These are phyloP conservation scores for Hypomesus transpacificus DNA, from an alignment of 2,113 vertebrate species.

Conservation along the genomic window DNA sequence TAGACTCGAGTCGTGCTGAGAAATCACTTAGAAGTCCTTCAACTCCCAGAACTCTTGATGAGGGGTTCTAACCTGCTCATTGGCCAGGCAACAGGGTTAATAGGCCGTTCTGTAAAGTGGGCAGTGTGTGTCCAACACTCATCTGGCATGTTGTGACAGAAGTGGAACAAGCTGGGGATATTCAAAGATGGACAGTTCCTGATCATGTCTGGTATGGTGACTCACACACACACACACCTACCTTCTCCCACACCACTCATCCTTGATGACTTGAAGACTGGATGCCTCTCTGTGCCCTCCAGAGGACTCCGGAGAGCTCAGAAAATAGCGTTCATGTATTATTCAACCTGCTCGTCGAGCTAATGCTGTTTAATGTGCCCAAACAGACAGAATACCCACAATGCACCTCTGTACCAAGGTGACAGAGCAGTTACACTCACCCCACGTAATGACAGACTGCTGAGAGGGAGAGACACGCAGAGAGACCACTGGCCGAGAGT, in stretches of 20 bases:
- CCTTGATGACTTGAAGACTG: neutral
- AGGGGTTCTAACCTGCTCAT: conserved; percentile 19
- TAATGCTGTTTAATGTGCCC: conserved; percentile 66
- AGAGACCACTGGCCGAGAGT: too few relatives aligned
- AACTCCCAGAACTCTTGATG: neutral
- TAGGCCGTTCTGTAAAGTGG: conserved; percentile 11
- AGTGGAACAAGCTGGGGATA: neutral
- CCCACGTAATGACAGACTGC: too few relatives aligned
- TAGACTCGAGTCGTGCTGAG: neutral
- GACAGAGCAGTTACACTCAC: conserved; percentile 28
- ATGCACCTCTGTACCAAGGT: conserved; percentile 40
- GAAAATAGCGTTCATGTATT: conserved; percentile 64
- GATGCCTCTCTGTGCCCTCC: conserved; percentile 40
- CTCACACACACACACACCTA: conserved; percentile 6
- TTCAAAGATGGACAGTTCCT: neutral
- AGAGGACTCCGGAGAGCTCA: conserved; percentile 57
- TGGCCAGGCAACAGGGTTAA: conserved; percentile 16
- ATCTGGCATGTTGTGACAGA: conserved; percentile 5
- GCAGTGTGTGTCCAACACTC: neutral
- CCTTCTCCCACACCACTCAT: neutral
- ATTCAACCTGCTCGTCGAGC: conserved; percentile 60
- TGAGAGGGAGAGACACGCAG: too few relatives aligned
- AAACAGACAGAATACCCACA: conserved; percentile 60
- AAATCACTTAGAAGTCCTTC: neutral
- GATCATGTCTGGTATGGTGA: neutral